Evolutionary conservation across 2,888 invertebrate species (phyloP), one percentile per base, ranked within the genome.

Genomic region (Allophyes oxyacanthae): DNA sequence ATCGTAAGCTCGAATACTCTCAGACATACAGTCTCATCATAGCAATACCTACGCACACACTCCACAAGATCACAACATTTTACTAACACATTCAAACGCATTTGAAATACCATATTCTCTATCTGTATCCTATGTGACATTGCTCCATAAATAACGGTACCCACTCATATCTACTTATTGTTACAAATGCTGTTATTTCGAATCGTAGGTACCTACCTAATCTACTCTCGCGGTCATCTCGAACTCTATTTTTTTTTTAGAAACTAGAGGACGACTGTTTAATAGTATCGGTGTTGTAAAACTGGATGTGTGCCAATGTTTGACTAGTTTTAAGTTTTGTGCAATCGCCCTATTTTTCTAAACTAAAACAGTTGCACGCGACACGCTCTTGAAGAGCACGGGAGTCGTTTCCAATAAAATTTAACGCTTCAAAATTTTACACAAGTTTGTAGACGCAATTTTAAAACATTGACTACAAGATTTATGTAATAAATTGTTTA

Each of bases 341-440:
- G 94, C 92, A 94, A 94, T 91, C 93, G 93, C 81, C 91, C 94
- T 89, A 93, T 93, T 93, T 93, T 93, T 92, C 85, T 89, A 88
- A 89, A 90, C 89, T 85, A 83, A 89, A 87, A 87, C 86, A 79
- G 88, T 88, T 90, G 88, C 91, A 89, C 91, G 89, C 89, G 89
- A 87, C 89, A 88, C 92, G 71, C 72, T 81, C 72, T 76, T 60
- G 61, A 71, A 67, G 52, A 76, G 69, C 64, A 68, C 64, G 56
- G 63, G 73, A 67, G 60, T 26, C 68, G 66, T 72, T 78, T 75
- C 51, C 41, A 67, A 59, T 74, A 55, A 70, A 60, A 71, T 75
- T 58, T 66, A 51, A 48, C 33, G 32, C 33, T 72, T 51, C 13
- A 25, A 51, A 52, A 6, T 25, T 69, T 46, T 45, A 33, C 30